Evolutionary conservation across 1,140 invertebrate genomes (phyloP).

Genomic region (Drosophila quadrilineata): DNA sequence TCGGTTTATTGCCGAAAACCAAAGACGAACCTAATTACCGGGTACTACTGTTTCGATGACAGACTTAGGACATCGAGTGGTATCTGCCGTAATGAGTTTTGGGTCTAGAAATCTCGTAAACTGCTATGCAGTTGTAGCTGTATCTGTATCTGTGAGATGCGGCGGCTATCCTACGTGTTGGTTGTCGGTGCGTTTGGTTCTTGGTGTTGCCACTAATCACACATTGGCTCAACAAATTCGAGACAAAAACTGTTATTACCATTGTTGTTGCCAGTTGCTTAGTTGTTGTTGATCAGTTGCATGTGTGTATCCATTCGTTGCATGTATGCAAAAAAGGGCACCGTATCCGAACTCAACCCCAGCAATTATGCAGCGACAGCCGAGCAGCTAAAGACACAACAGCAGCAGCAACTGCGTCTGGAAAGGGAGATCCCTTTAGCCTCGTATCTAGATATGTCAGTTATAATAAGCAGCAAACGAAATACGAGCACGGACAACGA

Average conservation of each 20-base stretch:
- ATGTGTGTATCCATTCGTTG: background rate
- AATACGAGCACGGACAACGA: constrained; percentile 55
- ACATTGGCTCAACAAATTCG: constrained; percentile 49
- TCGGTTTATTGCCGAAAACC: too few relatives aligned
- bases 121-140: background rate
- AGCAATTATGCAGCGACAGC: constrained; percentile 52
- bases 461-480: constrained; percentile 69
- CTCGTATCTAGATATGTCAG: constrained; percentile 67
- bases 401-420: background rate
- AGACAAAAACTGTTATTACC: constrained; percentile 56
- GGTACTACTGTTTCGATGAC: constrained; percentile 53
- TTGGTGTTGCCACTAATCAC: constrained; percentile 67
- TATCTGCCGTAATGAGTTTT: constrained; percentile 39
- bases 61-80: background rate
- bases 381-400: background rate
- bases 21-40: constrained; percentile 41
- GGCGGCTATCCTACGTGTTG: too few relatives aligned
- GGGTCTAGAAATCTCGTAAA: constrained; percentile 12
- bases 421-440: background rate
- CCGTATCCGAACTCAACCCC: constrained; percentile 18
- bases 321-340: constrained; percentile 51
- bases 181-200: constrained; percentile 29
- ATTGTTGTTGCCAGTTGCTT: background rate
- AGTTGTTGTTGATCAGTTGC: constrained; percentile 20
- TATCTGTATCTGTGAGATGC: background rate